These are phyloP conservation scores for Prunella strophiata DNA, from an alignment of 2,797 vertebrate genomes.

Conservation along the genomic window DNA sequence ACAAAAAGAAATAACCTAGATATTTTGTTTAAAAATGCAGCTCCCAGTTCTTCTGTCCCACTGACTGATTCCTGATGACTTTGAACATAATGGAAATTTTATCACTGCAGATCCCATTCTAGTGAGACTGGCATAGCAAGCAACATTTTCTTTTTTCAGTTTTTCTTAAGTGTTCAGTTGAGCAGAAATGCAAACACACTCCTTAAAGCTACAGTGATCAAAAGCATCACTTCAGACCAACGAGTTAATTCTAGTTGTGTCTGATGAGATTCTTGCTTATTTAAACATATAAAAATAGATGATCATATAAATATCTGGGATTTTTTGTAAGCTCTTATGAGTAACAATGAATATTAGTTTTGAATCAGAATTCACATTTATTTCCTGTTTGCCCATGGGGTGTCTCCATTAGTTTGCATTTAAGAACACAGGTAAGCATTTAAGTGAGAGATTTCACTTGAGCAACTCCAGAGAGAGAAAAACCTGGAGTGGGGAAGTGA, in stretches of 20 bases:
- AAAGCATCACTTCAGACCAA: background rate
- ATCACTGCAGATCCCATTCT: background rate
- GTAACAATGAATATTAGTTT: background rate
- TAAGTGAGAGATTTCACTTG: background rate
- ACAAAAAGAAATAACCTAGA: background rate
- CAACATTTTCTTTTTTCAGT: background rate
- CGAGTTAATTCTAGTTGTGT: background rate
- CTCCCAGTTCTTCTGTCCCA: background rate
- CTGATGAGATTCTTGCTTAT: background rate
- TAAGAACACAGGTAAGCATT: background rate
- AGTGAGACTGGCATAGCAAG: background rate
- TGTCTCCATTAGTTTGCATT: background rate
- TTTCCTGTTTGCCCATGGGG: background rate
- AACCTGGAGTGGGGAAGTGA: accelerated
- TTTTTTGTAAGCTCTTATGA: background rate
- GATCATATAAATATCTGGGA: background rate
- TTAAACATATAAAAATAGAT: background rate
- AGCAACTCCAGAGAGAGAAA: background rate
- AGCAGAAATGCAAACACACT: conserved; percentile 7
- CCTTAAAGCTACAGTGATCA: background rate
- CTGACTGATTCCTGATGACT: conserved; percentile 8
- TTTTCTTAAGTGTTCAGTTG: background rate
- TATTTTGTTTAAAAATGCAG: background rate
- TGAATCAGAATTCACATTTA: background rate
- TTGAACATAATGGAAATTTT: conserved; percentile 28